Conservation (phyloP, 2,113 vertebrate species). For the Leptobrachium leishanense region DNA sequence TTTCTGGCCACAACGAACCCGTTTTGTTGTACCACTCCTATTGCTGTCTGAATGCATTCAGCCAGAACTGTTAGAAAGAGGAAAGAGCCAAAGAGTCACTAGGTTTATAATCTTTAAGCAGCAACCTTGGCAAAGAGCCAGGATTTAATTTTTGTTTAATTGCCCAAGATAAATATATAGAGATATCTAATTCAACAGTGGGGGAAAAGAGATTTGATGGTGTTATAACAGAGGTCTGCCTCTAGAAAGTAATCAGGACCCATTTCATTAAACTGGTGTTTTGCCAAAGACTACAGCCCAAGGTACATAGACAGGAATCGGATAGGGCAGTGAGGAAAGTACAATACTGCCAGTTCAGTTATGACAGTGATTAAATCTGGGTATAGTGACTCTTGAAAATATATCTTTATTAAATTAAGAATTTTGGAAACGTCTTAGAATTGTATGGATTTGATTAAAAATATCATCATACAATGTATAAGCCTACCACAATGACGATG, state of each 20-base stretch:
- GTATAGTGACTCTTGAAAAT: no score
- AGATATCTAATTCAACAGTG: constrained; percentile 33
- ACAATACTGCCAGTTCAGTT: background rate
- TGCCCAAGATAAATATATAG: constrained; percentile 34
- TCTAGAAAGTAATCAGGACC: constrained; percentile 22
- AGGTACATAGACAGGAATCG: background rate
- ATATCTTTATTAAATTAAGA: no score
- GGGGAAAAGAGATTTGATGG: constrained; percentile 9
- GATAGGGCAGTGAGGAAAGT: background rate
- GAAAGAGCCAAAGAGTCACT: constrained; percentile 1
- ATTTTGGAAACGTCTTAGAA: no score
- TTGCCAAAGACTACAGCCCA: background rate
- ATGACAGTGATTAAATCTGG: no score
- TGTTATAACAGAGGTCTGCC: constrained; percentile 38
- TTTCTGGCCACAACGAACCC: no score
- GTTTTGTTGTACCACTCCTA: no score
- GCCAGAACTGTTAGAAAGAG: background rate
- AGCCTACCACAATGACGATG: no score
- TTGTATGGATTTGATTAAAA: no score
- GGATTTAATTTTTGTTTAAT: constrained; percentile 19
- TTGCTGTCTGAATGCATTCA: background rate
- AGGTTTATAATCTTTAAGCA: constrained; percentile 1
- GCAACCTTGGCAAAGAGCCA: constrained; percentile 11
- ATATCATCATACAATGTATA: no score
- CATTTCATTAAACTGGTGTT: background rate